A percentile compares a stretch with the other conserved stretches of the same genome.
Conservation (phyloP, 2,888 invertebrate species). For the Conistra vaccinii region DNA sequence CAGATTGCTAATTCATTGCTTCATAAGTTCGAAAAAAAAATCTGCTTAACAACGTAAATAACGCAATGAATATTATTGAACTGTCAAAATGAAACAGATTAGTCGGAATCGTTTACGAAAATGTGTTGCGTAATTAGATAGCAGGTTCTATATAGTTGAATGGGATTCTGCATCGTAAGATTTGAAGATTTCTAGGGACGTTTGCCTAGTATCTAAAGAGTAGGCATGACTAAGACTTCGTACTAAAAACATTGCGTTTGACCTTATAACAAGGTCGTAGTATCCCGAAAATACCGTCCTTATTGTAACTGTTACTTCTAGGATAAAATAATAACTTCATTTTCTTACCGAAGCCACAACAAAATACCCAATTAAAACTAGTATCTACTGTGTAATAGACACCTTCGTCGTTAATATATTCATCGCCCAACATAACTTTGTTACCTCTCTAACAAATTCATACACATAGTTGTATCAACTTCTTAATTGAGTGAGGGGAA, state of each 20-base stretch:
- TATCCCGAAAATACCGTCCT: background rate
- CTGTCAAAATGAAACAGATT: too few species aligned
- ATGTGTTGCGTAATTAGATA: too few species aligned
- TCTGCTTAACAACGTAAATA: too few species aligned
- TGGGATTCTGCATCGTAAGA: too few species aligned
- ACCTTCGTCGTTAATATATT: constrained; percentile 33
- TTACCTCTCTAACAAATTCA: constrained; percentile 32
- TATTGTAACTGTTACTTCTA: background rate
- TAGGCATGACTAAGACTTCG: background rate
- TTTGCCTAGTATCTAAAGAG: background rate
- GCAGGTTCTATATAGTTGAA: too few species aligned
- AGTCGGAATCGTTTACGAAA: too few species aligned
- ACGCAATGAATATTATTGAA: too few species aligned
- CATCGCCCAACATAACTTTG: constrained; percentile 5
- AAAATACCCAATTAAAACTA: constrained; percentile 14
- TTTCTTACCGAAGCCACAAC: background rate
- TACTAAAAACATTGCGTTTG: background rate
- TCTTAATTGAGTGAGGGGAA: constrained; percentile 28
- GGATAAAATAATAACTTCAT: background rate
- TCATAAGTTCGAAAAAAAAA: too few species aligned
- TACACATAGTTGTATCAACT: constrained; percentile 46
- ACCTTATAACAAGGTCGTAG: background rate
- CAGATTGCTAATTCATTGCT: too few species aligned
- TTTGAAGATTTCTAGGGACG: background rate
- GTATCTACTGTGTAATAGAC: background rate